Percentiles rank a stretch among this genome's conserved stretches.
Evolutionary conservation across 2,797 vertebrate species (phyloP).

Genomic region (Rhinogobio ventralis): DNA sequence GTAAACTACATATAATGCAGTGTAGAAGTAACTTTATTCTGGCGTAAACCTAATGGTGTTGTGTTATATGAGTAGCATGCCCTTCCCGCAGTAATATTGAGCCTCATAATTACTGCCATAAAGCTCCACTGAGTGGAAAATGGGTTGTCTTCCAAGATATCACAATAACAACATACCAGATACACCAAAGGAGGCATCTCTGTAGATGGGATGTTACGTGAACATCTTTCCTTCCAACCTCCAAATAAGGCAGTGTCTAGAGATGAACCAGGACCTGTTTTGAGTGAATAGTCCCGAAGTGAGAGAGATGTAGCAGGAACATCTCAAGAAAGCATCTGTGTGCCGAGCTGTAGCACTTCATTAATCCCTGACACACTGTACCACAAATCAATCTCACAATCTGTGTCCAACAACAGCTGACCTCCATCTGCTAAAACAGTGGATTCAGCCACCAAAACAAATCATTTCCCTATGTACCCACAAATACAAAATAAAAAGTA

Average conservation of each 20-base stretch:
- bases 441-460: slow-evolving; percentile 48
- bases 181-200: background rate
- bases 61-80: background rate
- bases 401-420: slow-evolving; percentile 61
- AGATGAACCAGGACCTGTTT: background rate
- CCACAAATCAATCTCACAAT: slow-evolving; percentile 65
- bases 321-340: slow-evolving; percentile 44
- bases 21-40: background rate
- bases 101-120: background rate
- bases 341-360: slow-evolving; percentile 70
- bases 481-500: background rate
- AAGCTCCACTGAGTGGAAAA: background rate
- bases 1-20: background rate
- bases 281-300: background rate
- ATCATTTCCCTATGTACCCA: slow-evolving; percentile 23
- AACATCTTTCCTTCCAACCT: background rate
- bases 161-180: background rate
- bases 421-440: slow-evolving; percentile 56
- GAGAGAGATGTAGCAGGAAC: background rate
- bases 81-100: background rate
- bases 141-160: background rate
- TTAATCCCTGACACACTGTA: slow-evolving; percentile 71
- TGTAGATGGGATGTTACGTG: background rate
- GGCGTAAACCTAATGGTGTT: background rate
- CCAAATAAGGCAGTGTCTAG: background rate